phyloP scores from a whole-genome alignment of 2,113 vertebrate genomes.

The Psittacus erithacus region DNA sequence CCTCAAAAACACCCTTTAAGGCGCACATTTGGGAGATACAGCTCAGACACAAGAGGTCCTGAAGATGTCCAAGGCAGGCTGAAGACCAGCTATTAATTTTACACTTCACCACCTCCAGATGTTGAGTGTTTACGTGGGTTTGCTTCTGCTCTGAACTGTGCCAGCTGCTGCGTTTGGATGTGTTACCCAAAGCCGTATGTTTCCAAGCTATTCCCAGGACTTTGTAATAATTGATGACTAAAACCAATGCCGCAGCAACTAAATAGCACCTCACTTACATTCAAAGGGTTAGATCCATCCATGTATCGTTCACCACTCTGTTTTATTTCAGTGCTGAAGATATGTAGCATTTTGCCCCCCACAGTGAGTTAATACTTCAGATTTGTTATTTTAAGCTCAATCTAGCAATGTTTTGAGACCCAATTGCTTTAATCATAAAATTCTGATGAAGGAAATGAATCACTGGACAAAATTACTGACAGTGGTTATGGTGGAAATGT shows the following conservation, averaged over 20 bases:
- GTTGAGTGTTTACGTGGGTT: background rate
- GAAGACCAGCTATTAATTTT: background rate
- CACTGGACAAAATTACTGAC: background rate
- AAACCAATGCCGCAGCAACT: background rate
- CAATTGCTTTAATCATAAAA: background rate
- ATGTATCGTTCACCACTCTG: background rate
- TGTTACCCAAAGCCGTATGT: background rate
- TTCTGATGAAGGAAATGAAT: conserved; percentile 4
- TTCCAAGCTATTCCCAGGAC: background rate
- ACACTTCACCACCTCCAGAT: background rate
- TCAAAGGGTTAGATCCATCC: background rate
- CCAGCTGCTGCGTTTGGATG: background rate
- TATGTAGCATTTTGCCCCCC: background rate
- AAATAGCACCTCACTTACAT: background rate
- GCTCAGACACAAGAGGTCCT: background rate
- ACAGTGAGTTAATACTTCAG: background rate
- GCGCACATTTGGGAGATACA: background rate
- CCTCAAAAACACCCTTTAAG: background rate
- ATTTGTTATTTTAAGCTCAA: background rate
- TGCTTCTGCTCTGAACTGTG: background rate
- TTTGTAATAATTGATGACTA: background rate
- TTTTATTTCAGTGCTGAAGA: background rate
- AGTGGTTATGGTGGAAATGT: background rate
- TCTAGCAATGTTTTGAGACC: background rate
- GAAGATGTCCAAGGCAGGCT: background rate